Evolutionary conservation across 2,888 invertebrate genomes (phyloP).

Genomic region (Lobophora halterata): DNA sequence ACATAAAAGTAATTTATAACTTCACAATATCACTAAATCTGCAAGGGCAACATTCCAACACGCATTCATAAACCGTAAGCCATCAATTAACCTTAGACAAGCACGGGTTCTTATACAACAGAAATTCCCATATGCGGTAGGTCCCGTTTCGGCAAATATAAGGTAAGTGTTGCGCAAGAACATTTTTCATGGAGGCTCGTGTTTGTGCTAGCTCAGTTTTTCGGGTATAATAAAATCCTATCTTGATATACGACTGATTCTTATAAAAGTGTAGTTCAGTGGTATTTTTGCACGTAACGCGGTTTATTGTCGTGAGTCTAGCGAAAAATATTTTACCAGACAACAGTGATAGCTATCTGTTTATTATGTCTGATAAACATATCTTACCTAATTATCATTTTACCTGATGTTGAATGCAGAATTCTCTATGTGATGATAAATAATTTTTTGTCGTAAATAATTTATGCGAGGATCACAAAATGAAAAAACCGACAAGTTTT

Average conservation of each 20-base stretch:
- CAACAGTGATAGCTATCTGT: conserved; percentile 15
- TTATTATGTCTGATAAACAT: conserved; percentile 14
- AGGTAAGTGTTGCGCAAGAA: conserved; percentile 17
- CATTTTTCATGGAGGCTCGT: conserved; percentile 19
- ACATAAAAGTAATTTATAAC: conserved; percentile 49
- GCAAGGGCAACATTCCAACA: conserved; percentile 68
- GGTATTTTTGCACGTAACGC: conserved; percentile 22
- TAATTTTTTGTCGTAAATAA: too few relatives aligned
- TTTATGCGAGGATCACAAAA: too few relatives aligned
- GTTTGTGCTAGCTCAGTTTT: conserved; percentile 16
- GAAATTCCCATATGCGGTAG: conserved; percentile 45
- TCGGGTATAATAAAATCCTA: conserved; percentile 24
- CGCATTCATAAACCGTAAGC: conserved; percentile 56
- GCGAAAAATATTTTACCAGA: conserved; percentile 11
- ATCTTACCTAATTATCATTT: conserved; percentile 24
- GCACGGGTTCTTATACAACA: conserved; percentile 39
- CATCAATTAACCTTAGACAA: conserved; percentile 61
- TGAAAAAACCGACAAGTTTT: too few relatives aligned
- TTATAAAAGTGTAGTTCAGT: conserved; percentile 12
- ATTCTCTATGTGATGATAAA: conserved; percentile 6
- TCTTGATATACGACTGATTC: conserved; percentile 19
- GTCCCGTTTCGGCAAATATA: conserved; percentile 32
- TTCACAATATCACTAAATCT: conserved; percentile 58
- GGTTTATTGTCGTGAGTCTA: conserved; percentile 20
- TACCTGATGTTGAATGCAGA: conserved; percentile 5